These are phyloP conservation scores for Rapana venosa DNA, from an alignment of 2,888 invertebrate species.

Conservation along the genomic window DNA sequence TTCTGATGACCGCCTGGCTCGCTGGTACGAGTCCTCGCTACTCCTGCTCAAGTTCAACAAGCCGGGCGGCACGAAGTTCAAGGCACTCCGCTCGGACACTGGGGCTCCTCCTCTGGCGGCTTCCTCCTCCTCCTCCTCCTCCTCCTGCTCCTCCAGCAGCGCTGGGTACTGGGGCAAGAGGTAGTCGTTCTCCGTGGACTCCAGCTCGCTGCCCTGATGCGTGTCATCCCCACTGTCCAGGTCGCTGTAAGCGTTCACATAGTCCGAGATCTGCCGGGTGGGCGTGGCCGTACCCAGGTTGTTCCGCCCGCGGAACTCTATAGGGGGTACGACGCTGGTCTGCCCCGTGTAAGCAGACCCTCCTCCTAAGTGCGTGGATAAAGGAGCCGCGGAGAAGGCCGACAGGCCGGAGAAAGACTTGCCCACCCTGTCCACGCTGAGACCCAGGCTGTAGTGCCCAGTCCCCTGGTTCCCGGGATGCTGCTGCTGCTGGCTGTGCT, in stretches of 20 bases:
- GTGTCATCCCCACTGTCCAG: constrained; percentile 36
- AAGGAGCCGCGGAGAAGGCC: background rate
- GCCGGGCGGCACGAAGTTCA: constrained; percentile 9
- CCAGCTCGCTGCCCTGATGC: constrained; percentile 6
- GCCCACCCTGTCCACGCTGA: background rate
- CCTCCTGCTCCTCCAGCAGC: constrained; percentile 44
- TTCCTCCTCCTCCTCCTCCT: constrained; percentile 39
- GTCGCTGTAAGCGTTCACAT: constrained; percentile 42
- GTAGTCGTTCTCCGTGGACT: constrained; percentile 48
- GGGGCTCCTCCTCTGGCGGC: background rate
- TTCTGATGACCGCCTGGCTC: constrained; percentile 22
- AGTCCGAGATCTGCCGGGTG: constrained; percentile 13
- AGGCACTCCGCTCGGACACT: constrained; percentile 36
- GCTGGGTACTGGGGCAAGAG: constrained; percentile 50
- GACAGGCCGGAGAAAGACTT: background rate
- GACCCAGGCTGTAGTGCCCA: background rate
- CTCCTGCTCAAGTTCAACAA: background rate
- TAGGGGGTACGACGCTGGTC: background rate
- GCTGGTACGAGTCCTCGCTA: constrained; percentile 22
- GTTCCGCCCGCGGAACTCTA: constrained; percentile 37
- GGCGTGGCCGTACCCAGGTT: background rate
- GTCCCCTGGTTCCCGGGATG: background rate
- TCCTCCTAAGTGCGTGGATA: background rate
- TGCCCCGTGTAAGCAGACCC: background rate
- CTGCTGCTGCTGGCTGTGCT: constrained; percentile 1